A percentile compares a stretch with the other conserved stretches of the same genome.
Conservation (phyloP, 2,888 invertebrate species). For the Melipona bicolor region DNA sequence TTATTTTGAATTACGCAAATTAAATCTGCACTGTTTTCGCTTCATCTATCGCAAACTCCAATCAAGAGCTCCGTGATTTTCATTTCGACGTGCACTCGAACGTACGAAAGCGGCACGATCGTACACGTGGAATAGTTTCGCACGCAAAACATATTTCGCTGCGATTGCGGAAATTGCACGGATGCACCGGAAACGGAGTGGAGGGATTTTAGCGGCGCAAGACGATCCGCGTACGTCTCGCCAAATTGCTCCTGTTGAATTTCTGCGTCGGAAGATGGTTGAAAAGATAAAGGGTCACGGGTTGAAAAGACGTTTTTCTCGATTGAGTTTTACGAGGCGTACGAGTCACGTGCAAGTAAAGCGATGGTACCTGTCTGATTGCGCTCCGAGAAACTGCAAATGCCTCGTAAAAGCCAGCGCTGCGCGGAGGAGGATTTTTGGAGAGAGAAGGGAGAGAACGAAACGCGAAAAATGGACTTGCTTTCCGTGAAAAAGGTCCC, state of each 20-base stretch:
- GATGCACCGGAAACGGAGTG: constrained; percentile 6
- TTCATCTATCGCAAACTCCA: background rate
- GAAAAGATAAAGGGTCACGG: background rate
- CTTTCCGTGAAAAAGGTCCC: constrained; percentile 11
- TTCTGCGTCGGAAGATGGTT: background rate
- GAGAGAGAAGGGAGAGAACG: background rate
- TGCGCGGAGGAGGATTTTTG: constrained; percentile 59
- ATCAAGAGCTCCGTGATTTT: background rate
- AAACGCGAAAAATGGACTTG: constrained; percentile 40
- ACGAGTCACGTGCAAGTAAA: constrained; percentile 68
- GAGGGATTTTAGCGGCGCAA: background rate
- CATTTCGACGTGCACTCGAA: background rate
- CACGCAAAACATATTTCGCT: constrained; percentile 15
- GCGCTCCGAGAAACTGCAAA: constrained; percentile 64
- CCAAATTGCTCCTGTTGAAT: constrained; percentile 48
- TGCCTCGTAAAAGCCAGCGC: constrained; percentile 73
- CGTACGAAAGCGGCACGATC: background rate
- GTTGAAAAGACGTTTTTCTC: constrained; percentile 60
- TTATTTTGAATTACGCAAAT: no score
- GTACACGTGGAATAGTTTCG: background rate
- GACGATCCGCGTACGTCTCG: constrained; percentile 33
- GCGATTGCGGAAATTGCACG: constrained; percentile 31
- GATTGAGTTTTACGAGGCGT: constrained; percentile 72
- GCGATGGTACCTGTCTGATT: constrained; percentile 64
- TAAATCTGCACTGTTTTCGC: no score